A percentile compares a stretch with the other conserved stretches of the same genome.
Evolutionary conservation across 2,113 vertebrate genomes (phyloP).

Genomic region (Aptenodytes patagonicus): DNA sequence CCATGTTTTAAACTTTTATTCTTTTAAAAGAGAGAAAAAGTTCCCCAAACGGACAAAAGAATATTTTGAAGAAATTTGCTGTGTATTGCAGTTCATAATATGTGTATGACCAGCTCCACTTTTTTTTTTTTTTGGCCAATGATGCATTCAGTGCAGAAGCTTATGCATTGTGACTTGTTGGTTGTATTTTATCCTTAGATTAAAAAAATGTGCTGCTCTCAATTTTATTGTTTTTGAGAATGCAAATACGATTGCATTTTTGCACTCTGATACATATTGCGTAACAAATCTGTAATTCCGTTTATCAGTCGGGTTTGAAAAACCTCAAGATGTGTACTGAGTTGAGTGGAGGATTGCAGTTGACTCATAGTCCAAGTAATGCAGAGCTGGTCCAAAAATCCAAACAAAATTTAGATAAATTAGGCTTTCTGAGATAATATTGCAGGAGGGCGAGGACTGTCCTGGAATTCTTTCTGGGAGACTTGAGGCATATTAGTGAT

Average conservation of each 20-base stretch:
- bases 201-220: neutral
- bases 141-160: neutral
- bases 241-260: rapidly evolving
- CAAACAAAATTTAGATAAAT: neutral
- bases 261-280: neutral
- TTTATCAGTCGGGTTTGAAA: neutral
- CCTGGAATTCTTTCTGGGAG: neutral
- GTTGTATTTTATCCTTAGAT: neutral
- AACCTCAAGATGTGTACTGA: neutral
- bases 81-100: neutral
- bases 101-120: neutral
- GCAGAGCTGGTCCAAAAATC: neutral
- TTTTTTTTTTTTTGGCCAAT: neutral
- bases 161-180: neutral
- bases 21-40: neutral
- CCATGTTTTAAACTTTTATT: neutral
- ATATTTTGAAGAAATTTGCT: neutral
- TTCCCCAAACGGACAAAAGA: neutral
- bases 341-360: neutral
- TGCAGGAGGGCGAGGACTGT: neutral
- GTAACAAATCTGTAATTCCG: neutral
- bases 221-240: neutral
- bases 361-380: neutral
- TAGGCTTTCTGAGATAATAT: neutral
- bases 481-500: neutral